phyloP scores from a whole-genome alignment of 35 echinoderm and acorn worm genomes.

The Apostichopus parvimensis region DNA sequence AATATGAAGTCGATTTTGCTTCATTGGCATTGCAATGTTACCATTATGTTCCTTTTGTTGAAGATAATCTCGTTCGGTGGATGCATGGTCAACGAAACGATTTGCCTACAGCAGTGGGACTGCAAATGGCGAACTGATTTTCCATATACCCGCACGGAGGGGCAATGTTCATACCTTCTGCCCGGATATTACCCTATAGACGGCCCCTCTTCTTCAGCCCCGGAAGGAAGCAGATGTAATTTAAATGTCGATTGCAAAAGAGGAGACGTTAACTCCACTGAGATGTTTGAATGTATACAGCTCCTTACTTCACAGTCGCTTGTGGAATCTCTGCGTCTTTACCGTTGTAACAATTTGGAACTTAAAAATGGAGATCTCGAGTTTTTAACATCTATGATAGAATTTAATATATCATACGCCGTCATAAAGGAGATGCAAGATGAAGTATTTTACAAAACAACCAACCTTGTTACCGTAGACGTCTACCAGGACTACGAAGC shows the following conservation, averaged over 20 bases:
- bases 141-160: constrained; percentile 1
- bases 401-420: neutral
- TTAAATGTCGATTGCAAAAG: neutral
- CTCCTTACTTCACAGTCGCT: neutral
- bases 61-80: neutral
- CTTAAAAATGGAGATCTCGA: neutral
- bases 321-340: neutral
- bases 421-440: neutral
- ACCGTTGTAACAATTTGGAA: neutral
- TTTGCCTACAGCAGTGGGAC: constrained; percentile 10
- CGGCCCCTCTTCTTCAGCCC: neutral
- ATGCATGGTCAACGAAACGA: neutral
- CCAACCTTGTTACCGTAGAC: neutral
- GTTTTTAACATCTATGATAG: neutral
- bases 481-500: neutral
- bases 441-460: constrained; percentile 19
- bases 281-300: constrained; percentile 22
- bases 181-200: neutral
- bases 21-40: too few species aligned
- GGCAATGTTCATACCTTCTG: neutral
- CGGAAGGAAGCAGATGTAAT: neutral
- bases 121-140: constrained; percentile 24
- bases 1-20: too few species aligned
- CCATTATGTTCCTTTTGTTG: too few species aligned
- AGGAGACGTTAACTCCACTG: neutral